A percentile compares a stretch with the other conserved stretches of the same genome.
Conservation (phyloP, 2,113 vertebrate species). For the Hypocryptadius cinnamomeus region DNA sequence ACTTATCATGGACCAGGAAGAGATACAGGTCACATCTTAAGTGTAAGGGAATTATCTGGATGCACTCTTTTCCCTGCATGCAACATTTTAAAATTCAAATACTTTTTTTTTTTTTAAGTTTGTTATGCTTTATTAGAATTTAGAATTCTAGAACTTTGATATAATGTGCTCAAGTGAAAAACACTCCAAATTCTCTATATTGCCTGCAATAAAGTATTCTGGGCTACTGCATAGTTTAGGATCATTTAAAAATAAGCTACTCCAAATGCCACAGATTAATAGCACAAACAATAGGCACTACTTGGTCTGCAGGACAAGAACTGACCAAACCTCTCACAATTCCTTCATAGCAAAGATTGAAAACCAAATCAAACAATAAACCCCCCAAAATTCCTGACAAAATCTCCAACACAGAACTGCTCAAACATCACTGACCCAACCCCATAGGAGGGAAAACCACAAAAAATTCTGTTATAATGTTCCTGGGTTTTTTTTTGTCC, state of each 20-base stretch:
- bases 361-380: not conserved
- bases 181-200: not conserved
- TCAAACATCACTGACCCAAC: not conserved
- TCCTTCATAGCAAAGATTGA: not conserved
- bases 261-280: not conserved
- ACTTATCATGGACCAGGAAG: not conserved
- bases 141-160: not conserved
- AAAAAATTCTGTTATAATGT: not conserved
- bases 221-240: not conserved
- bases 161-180: not conserved
- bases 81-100: not conserved
- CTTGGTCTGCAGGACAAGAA: not conserved
- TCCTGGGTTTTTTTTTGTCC: not conserved
- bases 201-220: not conserved
- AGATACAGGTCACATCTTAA: not conserved
- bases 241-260: not conserved
- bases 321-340: not conserved
- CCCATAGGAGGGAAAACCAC: not conserved
- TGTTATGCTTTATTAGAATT: not conserved
- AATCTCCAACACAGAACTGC: not conserved
- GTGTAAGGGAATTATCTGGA: not conserved
- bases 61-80: not conserved
- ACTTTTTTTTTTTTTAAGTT: rapidly evolving
- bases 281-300: not conserved
- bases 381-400: not conserved